Evolutionary conservation across 2,888 invertebrate species (phyloP).

Genomic region (Oxytorus armatus): DNA sequence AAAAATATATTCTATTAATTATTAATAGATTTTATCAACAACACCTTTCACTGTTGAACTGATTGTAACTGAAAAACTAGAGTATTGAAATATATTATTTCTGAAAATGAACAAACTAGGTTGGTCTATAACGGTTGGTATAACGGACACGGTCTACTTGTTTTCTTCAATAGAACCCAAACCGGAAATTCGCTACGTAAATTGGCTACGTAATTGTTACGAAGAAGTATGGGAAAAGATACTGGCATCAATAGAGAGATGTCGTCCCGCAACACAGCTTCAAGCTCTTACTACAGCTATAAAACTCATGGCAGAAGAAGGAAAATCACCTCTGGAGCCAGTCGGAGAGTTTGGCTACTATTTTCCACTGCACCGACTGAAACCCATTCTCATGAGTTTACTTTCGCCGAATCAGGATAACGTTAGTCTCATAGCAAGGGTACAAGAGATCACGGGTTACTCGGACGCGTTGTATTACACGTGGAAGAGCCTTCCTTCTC

Average conservation of each 20-base stretch:
- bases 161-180: slow-evolving; percentile 82
- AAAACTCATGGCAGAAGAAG: slow-evolving; percentile 90
- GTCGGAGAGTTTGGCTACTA: slow-evolving; percentile 85
- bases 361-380: slow-evolving; percentile 89
- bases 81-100: too few species aligned
- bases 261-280: slow-evolving; percentile 85
- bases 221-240: slow-evolving; percentile 88
- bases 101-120: too few species aligned
- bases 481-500: slow-evolving; percentile 87
- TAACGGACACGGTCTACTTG: not conserved
- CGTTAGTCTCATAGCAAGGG: slow-evolving; percentile 87
- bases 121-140: too few species aligned
- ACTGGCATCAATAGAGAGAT: slow-evolving; percentile 86
- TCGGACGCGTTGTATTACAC: slow-evolving; percentile 91
- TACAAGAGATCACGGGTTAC: slow-evolving; percentile 91
- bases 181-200: slow-evolving; percentile 88
- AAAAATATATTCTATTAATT: too few species aligned
- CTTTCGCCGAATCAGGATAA: slow-evolving; percentile 88
- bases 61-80: too few species aligned
- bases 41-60: too few species aligned
- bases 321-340: slow-evolving; percentile 88
- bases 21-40: too few species aligned
- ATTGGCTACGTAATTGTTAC: slow-evolving; percentile 90
- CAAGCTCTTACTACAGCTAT: slow-evolving; percentile 90
- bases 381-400: slow-evolving; percentile 88